Evolutionary conservation across 2,797 vertebrate species (phyloP).

Genomic region (Euthynnus affinis): DNA sequence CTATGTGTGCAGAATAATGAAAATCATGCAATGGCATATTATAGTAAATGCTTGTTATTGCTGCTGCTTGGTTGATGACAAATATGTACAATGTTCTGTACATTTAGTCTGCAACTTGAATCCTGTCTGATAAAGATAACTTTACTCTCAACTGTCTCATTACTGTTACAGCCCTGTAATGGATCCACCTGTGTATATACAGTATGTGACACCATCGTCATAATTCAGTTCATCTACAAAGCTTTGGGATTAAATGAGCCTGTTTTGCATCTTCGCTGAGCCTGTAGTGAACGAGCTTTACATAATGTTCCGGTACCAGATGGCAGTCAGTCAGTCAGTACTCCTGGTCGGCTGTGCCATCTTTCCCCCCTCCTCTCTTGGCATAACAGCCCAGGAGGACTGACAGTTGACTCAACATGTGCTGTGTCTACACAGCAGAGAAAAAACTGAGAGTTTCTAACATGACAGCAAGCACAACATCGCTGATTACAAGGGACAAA

Average conservation of each 20-base stretch:
- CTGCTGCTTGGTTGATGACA: conserved; percentile 57
- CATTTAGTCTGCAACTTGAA: conserved; percentile 33
- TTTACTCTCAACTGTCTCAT: conserved; percentile 11
- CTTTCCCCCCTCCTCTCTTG: conserved; percentile 33
- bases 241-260: conserved; percentile 51
- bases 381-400: conserved; percentile 41
- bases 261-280: conserved; percentile 42
- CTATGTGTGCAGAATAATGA: conserved; percentile 55
- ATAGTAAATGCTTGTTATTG: conserved; percentile 62
- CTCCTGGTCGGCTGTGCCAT: conserved; percentile 47
- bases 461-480: conserved; percentile 27
- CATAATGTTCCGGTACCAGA: conserved; percentile 69
- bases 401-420: conserved; percentile 64
- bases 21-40: conserved; percentile 64
- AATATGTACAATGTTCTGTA: conserved; percentile 73
- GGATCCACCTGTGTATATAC: conserved; percentile 40
- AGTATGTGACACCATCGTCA: conserved; percentile 43
- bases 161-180: conserved; percentile 34
- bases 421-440: conserved; percentile 37
- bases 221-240: conserved; percentile 37
- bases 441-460: conserved; percentile 33
- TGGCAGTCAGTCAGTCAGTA: conserved; percentile 63
- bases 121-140: conserved; percentile 21
- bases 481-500: conserved; percentile 13
- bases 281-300: conserved; percentile 51